Percentiles rank a stretch among this genome's conserved stretches.
Conservation (phyloP, 1,140 invertebrate species). For the Holotrichia oblita region DNA sequence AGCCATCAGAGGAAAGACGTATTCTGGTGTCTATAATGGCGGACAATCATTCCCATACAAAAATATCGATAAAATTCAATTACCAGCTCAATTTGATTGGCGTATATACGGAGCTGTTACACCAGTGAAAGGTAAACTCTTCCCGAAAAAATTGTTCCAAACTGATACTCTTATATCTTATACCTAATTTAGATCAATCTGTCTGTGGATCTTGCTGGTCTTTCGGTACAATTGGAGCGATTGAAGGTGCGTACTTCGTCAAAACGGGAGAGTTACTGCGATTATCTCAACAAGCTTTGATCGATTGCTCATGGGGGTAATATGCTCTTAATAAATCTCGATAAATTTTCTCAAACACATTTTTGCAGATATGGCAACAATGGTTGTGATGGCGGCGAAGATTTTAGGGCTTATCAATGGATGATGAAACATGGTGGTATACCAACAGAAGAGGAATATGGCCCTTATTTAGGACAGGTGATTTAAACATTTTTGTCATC, state of each 20-base stretch:
- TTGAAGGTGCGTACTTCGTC: slow-evolving; percentile 92
- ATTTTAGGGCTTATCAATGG: slow-evolving; percentile 91
- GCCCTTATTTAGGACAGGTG: slow-evolving; percentile 88
- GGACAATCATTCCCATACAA: slow-evolving; percentile 82
- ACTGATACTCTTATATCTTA: not conserved
- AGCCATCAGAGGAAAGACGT: slow-evolving; percentile 78
- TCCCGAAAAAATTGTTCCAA: not conserved
- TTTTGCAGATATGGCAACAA: slow-evolving; percentile 82
- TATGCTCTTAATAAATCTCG: slow-evolving; percentile 8
- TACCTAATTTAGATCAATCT: slow-evolving; percentile 77
- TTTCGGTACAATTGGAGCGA: slow-evolving; percentile 91
- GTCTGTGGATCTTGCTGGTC: slow-evolving; percentile 98
- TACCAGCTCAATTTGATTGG: slow-evolving; percentile 87
- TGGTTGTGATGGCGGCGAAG: slow-evolving; percentile 96
- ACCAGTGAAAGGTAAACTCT: slow-evolving; percentile 82
- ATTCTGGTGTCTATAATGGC: slow-evolving; percentile 75
- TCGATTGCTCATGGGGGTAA: slow-evolving; percentile 95
- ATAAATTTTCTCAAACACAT: not conserved
- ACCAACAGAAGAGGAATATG: slow-evolving; percentile 89
- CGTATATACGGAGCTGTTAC: slow-evolving; percentile 91
- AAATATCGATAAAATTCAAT: slow-evolving; percentile 54
- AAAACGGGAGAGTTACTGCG: slow-evolving; percentile 83
- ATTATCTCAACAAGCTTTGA: slow-evolving; percentile 89
- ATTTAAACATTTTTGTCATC: slow-evolving; percentile 47
- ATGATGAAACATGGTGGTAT: slow-evolving; percentile 91